Conservation (phyloP, 1,140 invertebrate species). For the Camponotus floridanus region DNA sequence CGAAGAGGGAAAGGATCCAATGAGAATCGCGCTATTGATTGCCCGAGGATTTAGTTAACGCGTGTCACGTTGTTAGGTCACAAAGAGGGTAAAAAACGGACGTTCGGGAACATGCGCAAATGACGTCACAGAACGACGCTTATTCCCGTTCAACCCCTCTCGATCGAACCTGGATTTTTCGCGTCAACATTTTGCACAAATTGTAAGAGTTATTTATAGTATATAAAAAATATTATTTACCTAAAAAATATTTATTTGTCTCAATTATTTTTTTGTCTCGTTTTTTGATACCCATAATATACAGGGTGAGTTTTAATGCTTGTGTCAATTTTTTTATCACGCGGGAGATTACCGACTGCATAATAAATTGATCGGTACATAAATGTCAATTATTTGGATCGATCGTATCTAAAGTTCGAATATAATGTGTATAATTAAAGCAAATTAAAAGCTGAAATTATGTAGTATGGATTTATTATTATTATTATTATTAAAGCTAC, state of each 20-base stretch:
- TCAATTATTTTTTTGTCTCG: background rate
- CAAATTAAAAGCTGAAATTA: no score
- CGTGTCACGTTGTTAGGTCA: constrained; percentile 12
- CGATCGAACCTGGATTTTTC: background rate
- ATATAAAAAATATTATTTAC: background rate
- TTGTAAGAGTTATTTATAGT: no score
- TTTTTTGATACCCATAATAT: background rate
- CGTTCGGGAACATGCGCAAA: constrained; percentile 9
- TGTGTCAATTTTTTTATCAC: no score
- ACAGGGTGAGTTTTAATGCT: no score
- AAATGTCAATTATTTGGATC: no score
- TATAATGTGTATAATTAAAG: no score
- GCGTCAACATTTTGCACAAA: background rate
- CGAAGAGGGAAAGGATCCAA: no score
- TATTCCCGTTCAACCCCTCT: background rate
- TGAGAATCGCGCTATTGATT: background rate
- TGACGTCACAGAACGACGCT: constrained; percentile 6
- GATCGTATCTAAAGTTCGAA: no score
- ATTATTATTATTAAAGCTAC: no score
- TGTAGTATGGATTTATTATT: no score
- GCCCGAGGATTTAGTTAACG: constrained; percentile 29
- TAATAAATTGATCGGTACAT: no score
- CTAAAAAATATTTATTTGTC: background rate
- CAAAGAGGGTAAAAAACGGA: background rate
- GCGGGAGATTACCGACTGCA: no score